Evolutionary conservation across 1,140 invertebrate species (phyloP), one percentile per base, ranked within the genome.

Genomic region (Formica exsecta): DNA sequence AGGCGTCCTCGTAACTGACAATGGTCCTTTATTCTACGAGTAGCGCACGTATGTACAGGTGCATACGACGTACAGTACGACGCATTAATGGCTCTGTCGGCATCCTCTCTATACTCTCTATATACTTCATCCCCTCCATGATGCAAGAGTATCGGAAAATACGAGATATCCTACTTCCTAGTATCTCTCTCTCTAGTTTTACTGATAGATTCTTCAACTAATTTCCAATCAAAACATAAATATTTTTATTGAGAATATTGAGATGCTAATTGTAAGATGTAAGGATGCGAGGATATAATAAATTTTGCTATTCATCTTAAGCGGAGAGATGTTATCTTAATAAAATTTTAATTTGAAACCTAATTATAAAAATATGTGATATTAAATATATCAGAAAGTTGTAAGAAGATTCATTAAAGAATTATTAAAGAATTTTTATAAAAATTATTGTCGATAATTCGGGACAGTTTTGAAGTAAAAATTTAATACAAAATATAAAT

Each of bases 1-100:
- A 68, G 65, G 38, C 84, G 77, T 87, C 79, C 85, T 87, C 70
- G 59, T 81, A 74, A 64, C 80, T 51, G 75, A 89, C 89, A 89
- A 90, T 89, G 44, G 80, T 22, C 74, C 68, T 73, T 61, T 86
- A 86, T 75, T 44, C 68, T 62, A 83, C 77, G 85, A 87, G 73
- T 83, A 83, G 84, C 51, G 61, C 38, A 38, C 66, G 71, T 76
- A 76, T 64, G 71, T 84, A 66, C 64, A 86, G 76, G 77, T 79
- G 84, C 70, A 71, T 77, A 75, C 54, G 84, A 88, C 75, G 71
- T 85, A 83, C 77, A 48, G 25, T 76, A 38, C 80, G 64, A 29
- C 38, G 41, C 66, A 86, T 70, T 62, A 75, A 86, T 81, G 74
- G 66, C 25, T 36, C 44, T 38, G 32, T 29, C 66, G 44, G n/a